These are phyloP conservation scores for Drosophila melanosoma DNA, from an alignment of 2,888 invertebrate species.

Conservation along the genomic window DNA sequence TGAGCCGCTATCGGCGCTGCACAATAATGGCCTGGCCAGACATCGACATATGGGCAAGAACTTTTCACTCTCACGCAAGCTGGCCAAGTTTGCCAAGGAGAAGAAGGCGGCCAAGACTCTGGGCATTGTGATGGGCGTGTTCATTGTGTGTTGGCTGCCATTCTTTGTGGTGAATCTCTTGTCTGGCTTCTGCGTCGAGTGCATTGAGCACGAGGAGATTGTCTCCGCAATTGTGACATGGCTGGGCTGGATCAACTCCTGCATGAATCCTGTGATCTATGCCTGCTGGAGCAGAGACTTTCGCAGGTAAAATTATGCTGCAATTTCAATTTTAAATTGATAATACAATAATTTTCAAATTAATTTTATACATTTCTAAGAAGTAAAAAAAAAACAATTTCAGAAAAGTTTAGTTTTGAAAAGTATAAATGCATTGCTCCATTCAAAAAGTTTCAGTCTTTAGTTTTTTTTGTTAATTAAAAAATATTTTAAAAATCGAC, in stretches of 20 bases:
- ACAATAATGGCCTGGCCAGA: constrained; percentile 91
- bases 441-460: neutral
- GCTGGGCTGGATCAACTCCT: constrained; percentile 98
- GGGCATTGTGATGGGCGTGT: constrained; percentile 98
- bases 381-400: neutral
- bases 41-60: constrained; percentile 92
- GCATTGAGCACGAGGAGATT: constrained; percentile 94
- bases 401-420: neutral
- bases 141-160: constrained; percentile 98
- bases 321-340: neutral
- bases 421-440: neutral
- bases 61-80: constrained; percentile 95
- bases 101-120: constrained; percentile 99
- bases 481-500: neutral
- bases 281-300: constrained; percentile 99
- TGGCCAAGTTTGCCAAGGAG: constrained; percentile 98
- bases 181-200: constrained; percentile 94
- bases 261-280: constrained; percentile 99
- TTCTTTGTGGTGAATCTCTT: constrained; percentile 98
- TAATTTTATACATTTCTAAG: neutral
- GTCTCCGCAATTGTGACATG: constrained; percentile 95
- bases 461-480: neutral
- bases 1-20: constrained; percentile 91
- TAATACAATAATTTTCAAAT: neutral
- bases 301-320: constrained; percentile 88